These are phyloP conservation scores for human (Homo sapiens) DNA, from an alignment of 2,113 vertebrate species.

Conservation along the genomic window DNA sequence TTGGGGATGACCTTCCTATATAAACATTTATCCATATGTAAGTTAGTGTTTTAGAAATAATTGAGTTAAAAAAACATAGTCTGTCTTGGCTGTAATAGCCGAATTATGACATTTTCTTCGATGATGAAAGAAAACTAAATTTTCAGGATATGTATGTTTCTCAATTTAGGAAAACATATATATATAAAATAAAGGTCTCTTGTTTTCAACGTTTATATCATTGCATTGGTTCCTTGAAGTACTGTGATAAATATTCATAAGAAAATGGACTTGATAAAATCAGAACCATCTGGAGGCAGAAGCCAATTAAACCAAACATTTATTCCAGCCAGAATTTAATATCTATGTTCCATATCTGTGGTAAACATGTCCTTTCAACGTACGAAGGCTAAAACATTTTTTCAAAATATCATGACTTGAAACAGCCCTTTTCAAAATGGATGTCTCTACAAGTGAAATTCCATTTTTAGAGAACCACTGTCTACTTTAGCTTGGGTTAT, in stretches of 20 bases:
- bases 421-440: not conserved
- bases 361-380: not conserved
- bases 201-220: constrained; percentile 29
- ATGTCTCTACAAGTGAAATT: not conserved
- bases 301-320: constrained; percentile 59
- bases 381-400: not conserved
- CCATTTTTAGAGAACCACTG: not conserved
- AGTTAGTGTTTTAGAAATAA: constrained; percentile 13
- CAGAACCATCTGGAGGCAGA: constrained; percentile 41
- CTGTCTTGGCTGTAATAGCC: constrained; percentile 71
- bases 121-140: not conserved
- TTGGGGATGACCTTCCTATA: constrained; percentile 23
- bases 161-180: constrained; percentile 18
- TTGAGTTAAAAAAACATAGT: constrained; percentile 72
- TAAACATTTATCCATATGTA: constrained; percentile 23
- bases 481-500: constrained; percentile 8
- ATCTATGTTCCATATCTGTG: not conserved
- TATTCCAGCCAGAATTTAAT: constrained; percentile 13
- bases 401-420: not conserved
- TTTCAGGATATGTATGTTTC: not conserved
- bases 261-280: constrained; percentile 53
- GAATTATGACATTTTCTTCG: constrained; percentile 70
- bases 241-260: constrained; percentile 62
- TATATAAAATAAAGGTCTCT: not conserved
- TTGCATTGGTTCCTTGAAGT: constrained; percentile 43